Evolutionary conservation across 2,113 vertebrate species (phyloP).

Genomic region (Poicephalus meyeri): DNA sequence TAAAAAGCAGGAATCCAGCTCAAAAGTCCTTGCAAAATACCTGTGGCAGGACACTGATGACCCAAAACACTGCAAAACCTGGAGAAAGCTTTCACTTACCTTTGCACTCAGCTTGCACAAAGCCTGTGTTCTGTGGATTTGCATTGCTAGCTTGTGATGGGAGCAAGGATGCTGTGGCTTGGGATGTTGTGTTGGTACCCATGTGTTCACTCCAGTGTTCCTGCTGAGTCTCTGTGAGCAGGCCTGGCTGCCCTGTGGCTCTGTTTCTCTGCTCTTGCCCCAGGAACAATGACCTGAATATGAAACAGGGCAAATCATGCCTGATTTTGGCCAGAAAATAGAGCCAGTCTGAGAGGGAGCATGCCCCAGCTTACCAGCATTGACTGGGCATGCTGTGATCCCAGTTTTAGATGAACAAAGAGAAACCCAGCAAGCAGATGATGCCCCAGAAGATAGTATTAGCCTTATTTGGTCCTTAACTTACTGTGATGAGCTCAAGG

Average conservation of each 20-base stretch:
- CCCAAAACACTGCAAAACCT: background rate
- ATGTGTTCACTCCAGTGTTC: background rate
- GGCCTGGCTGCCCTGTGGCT: background rate
- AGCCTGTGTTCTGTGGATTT: background rate
- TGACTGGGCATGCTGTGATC: background rate
- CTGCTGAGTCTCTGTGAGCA: rapidly evolving
- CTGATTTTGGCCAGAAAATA: background rate
- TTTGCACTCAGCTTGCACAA: background rate
- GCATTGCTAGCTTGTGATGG: rapidly evolving
- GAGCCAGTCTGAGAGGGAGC: background rate
- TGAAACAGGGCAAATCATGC: rapidly evolving
- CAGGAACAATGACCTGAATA: background rate
- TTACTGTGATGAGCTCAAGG: background rate
- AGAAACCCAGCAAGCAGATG: background rate
- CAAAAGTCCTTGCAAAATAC: background rate
- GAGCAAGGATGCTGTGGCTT: background rate
- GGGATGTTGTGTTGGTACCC: rapidly evolving
- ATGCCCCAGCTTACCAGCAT: no score
- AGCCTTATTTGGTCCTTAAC: background rate
- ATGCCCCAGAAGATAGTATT: background rate
- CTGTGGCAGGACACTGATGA: background rate
- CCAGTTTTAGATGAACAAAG: background rate
- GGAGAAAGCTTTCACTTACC: background rate
- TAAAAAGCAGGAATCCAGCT: background rate
- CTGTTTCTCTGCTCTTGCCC: background rate